Evolutionary conservation across 1,140 invertebrate species (phyloP), one percentile per base, ranked within the genome.

Genomic region (Drosophila arawakana): DNA sequence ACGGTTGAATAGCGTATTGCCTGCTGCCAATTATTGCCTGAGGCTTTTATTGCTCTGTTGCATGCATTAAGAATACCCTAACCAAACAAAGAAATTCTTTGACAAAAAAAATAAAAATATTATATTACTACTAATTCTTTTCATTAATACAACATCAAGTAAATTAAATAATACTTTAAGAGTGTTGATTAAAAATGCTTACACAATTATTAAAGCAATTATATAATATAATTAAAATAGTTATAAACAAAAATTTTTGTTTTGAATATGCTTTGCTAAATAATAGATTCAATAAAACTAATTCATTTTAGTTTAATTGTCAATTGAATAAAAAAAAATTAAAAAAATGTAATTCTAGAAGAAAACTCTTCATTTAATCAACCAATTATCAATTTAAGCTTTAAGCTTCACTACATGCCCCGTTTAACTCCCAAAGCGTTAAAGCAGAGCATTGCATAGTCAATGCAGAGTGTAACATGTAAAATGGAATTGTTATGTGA

Each of bases 1-100:
- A 37, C 59, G 34, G 59, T 49, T 67, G 43, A 67, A 50, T 60
- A 37, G 46, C 47, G 18, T n/a, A 60, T 43, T 52, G 46, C 55
- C 13, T 54, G 62, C 62, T 54, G 39, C 62, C 62, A 66, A 66
- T 66, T 66, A 66, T 55, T 54, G 62, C 18, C 30, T 52, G 34
- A 37, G 15, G 46, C 46, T 62, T 5, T 21, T 39, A 13, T 54
- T 54, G 50, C 50, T 15, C 13, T 47, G 21, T 11, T 60, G 58
- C 50, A 52, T 11, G 1, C 34, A 15, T 8, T 18, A 13, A 43
- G 18, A 43, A 63, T 54, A 52, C 61, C 61, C 61, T 54, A 10
- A n/a, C 7, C 41, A 7, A 18, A 18, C 44, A 15, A 10, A 44
- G 3, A 44, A 13, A 44, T 13, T 3, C 5, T 11, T 7, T 30